phyloP scores from a whole-genome alignment of 1,140 invertebrate species.

The Aphelenchoides besseyi region DNA sequence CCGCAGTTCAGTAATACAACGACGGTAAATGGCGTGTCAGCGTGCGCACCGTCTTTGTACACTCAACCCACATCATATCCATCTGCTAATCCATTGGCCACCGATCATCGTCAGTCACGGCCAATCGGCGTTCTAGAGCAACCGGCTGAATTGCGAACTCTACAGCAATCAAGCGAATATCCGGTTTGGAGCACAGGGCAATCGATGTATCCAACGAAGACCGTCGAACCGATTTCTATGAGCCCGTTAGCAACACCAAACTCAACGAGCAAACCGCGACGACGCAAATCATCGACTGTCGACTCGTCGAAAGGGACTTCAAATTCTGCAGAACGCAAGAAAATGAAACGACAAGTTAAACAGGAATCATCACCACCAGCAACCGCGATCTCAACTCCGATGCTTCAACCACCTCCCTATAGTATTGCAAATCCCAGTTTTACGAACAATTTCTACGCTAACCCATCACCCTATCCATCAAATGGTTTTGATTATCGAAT shows the following conservation, averaged over 20 bases:
- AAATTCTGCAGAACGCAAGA: no score
- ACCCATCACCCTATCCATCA: background rate
- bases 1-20: background rate
- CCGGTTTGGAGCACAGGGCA: background rate
- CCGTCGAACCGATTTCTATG: background rate
- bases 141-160: background rate
- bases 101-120: background rate
- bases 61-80: no score
- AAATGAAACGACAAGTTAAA: background rate
- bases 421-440: background rate
- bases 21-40: background rate
- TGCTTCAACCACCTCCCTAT: background rate
- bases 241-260: background rate
- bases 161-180: background rate
- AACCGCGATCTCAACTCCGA: background rate
- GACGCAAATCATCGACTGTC: no score
- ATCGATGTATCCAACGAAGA: background rate
- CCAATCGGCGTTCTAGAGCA: background rate
- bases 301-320: no score
- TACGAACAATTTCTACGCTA: background rate
- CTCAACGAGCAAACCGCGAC: background rate
- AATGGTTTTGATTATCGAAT: background rate
- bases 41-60: background rate
- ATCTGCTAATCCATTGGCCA: no score
- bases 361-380: background rate